Conservation (phyloP, 2,888 invertebrate species). For the Schrankia costaestrigalis region DNA sequence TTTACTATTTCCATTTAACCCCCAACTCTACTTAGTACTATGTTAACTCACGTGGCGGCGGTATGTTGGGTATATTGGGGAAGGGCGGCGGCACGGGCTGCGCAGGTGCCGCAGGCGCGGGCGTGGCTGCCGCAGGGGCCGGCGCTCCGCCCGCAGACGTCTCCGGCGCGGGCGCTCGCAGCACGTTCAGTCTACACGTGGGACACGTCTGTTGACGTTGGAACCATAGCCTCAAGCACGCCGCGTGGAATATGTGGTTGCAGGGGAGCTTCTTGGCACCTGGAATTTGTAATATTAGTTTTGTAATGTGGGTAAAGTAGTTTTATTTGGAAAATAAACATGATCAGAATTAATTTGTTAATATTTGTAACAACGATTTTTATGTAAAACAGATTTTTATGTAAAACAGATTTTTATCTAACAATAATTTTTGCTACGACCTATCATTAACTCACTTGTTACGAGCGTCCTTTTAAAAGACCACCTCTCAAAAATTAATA, state of each 20-base stretch:
- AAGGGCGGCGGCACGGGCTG: slow-evolving; percentile 39
- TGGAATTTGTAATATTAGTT: slow-evolving; percentile 30
- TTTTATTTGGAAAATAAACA: neutral
- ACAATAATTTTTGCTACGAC: no score
- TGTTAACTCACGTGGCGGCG: slow-evolving; percentile 57
- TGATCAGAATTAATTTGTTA: no score
- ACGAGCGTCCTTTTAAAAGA: no score
- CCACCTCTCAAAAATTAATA: no score
- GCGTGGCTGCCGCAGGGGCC: slow-evolving; percentile 25
- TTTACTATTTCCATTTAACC: no score
- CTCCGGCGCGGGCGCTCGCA: slow-evolving; percentile 73
- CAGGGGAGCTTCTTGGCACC: slow-evolving; percentile 98
- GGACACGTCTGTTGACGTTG: slow-evolving; percentile 99
- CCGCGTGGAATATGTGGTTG: slow-evolving; percentile 99
- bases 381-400: no score
- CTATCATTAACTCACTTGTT: no score
- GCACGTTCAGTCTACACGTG: slow-evolving; percentile 95
- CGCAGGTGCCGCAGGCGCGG: slow-evolving; percentile 24
- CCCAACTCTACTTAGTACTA: no score
- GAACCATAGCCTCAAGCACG: slow-evolving; percentile 99
- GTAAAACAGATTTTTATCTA: no score
- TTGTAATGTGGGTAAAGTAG: neutral
- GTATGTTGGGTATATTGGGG: slow-evolving; percentile 64
- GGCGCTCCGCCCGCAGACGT: slow-evolving; percentile 31
- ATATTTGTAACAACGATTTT: no score